Percentiles rank a stretch among this genome's conserved stretches.
Evolutionary conservation across 2,797 vertebrate genomes (phyloP).

Genomic region (Centropyge bicolor): DNA sequence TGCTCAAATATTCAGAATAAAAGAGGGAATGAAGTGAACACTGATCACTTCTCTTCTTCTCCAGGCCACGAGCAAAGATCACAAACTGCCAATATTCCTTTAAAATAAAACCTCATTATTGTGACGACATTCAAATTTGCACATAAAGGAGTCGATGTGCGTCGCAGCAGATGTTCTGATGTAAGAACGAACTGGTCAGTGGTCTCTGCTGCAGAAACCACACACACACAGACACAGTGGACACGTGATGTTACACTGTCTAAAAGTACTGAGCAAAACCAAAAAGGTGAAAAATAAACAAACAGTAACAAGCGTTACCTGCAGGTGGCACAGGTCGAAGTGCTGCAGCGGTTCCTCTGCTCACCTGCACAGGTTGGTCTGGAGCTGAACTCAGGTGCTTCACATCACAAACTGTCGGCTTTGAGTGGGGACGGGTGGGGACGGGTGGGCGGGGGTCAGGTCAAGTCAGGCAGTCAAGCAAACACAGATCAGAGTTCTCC

Average conservation of each 20-base stretch:
- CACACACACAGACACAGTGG: too few species aligned
- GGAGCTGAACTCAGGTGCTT: neutral
- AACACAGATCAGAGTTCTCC: conserved; percentile 13
- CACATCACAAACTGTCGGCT: neutral
- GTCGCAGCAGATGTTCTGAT: neutral
- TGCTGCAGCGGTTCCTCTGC: neutral
- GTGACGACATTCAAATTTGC: too few species aligned
- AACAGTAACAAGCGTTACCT: neutral
- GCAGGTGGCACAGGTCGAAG: neutral
- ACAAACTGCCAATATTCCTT: too few species aligned
- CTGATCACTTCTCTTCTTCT: too few species aligned
- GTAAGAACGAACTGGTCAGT: neutral
- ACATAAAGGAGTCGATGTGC: too few species aligned
- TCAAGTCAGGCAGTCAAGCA: conserved; percentile 1
- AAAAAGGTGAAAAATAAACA: neutral
- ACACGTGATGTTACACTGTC: neutral
- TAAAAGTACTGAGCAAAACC: neutral
- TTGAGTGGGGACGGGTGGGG: neutral
- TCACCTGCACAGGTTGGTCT: neutral
- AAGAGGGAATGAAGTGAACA: neutral
- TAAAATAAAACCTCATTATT: too few species aligned
- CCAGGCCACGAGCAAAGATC: neutral
- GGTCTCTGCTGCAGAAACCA: neutral
- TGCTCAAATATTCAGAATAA: neutral
- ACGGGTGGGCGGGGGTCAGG: too few species aligned